Conservation (phyloP, 2,797 vertebrate genomes). For the Artibeus lituratus region DNA sequence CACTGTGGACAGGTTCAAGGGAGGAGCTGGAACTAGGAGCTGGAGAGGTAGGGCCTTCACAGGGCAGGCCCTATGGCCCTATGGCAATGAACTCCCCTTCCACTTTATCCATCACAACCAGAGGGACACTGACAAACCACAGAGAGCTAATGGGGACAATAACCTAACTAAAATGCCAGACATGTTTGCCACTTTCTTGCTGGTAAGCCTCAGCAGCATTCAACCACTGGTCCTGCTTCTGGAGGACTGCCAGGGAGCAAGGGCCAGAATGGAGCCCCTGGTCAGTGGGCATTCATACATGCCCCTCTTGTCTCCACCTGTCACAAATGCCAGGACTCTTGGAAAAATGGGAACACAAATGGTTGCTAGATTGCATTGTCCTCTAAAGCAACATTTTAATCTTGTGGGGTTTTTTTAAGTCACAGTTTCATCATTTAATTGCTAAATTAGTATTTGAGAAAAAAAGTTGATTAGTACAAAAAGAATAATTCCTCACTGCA, state of each 20-base stretch:
- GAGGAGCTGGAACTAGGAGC: background rate
- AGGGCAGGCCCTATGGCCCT: background rate
- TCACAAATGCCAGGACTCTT: background rate
- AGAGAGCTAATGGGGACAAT: accelerated
- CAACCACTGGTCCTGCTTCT: background rate
- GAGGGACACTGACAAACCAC: background rate
- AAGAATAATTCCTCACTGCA: background rate
- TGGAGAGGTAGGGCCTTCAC: background rate
- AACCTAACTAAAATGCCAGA: background rate
- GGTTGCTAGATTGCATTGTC: background rate
- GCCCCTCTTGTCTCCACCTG: accelerated
- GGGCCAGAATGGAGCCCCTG: background rate
- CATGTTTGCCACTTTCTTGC: background rate
- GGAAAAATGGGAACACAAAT: background rate
- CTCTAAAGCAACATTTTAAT: background rate
- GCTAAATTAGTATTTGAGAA: background rate
- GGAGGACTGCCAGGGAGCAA: background rate
- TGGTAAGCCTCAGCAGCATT: background rate
- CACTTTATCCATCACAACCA: background rate
- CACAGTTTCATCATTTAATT: background rate
- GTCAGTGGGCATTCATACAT: background rate
- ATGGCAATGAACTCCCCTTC: accelerated
- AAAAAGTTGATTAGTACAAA: background rate
- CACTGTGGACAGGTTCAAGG: background rate
- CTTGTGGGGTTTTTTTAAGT: background rate